phyloP scores from a whole-genome alignment of 2,797 vertebrate genomes.

The Centroberyx gerrardi region DNA sequence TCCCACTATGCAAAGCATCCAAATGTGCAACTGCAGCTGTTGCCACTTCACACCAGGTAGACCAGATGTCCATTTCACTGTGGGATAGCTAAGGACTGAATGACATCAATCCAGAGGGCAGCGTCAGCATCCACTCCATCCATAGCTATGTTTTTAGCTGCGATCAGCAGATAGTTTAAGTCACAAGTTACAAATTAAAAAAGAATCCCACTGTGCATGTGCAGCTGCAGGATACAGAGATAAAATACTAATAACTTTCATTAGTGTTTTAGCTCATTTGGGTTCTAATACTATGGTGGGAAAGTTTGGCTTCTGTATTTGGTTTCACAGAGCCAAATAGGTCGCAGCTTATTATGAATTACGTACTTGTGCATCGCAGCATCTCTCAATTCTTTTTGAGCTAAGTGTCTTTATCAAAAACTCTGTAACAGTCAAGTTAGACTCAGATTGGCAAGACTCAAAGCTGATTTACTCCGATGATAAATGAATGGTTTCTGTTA shows the following conservation, averaged over 20 bases:
- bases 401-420: neutral
- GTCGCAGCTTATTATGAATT: no score
- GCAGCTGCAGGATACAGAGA: no score
- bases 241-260: no score
- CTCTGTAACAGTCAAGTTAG: neutral
- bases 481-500: neutral
- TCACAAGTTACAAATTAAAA: no score
- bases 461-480: neutral
- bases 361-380: neutral
- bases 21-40: neutral
- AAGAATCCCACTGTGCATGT: no score
- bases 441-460: neutral
- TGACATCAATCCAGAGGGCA: neutral
- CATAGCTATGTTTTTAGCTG: no score
- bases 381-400: neutral
- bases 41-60: neutral
- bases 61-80: neutral
- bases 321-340: no score
- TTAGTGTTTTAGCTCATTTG: no score
- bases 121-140: neutral
- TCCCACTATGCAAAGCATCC: conserved; percentile 25
- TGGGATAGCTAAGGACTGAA: neutral
- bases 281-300: no score
- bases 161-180: no score
- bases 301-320: no score